These are phyloP conservation scores for Coranthus polyacanthus DNA, from an alignment of 2,797 vertebrate species.

Conservation along the genomic window DNA sequence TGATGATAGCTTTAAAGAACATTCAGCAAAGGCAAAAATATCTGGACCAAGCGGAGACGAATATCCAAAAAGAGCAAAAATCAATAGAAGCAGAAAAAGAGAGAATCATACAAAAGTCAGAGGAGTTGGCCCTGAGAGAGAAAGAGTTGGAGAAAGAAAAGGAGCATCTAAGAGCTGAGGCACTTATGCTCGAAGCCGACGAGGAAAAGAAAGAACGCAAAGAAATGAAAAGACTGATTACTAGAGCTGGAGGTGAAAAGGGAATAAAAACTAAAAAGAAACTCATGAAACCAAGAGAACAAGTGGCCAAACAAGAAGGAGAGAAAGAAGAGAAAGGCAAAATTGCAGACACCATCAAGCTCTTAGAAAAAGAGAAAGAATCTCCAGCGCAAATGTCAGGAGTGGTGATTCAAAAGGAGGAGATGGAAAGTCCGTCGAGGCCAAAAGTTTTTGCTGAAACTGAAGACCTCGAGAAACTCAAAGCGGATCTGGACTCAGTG, in stretches of 20 bases:
- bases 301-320: no score
- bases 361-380: background rate
- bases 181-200: background rate
- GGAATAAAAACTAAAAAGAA: background rate
- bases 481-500: constrained; percentile 19
- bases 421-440: background rate
- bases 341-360: background rate
- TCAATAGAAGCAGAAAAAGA: constrained; percentile 16
- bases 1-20: background rate
- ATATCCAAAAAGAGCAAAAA: background rate
- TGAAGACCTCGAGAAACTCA: constrained; percentile 2
- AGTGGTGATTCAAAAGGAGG: background rate
- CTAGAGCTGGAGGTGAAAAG: background rate
- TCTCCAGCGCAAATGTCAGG: background rate
- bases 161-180: background rate
- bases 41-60: background rate
- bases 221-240: background rate
- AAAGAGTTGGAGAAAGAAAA: background rate
- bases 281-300: background rate
- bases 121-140: background rate
- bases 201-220: background rate
- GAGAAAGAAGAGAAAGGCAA: background rate
- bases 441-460: no score
- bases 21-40: constrained; percentile 11
- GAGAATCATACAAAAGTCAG: background rate